phyloP scores from a whole-genome alignment of 2,888 invertebrate species.

The Choristoneura rosaceana region DNA sequence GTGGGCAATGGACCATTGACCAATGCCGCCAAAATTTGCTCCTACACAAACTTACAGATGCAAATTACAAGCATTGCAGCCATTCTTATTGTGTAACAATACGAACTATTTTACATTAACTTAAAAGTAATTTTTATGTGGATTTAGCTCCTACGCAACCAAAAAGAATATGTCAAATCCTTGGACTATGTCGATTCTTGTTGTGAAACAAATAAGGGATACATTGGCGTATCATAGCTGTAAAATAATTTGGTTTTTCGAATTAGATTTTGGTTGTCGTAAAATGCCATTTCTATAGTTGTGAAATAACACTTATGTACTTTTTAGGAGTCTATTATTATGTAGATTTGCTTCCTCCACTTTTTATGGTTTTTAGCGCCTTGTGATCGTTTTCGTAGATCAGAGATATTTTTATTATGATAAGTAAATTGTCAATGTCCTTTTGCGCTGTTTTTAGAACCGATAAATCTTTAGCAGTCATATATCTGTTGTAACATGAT shows the following conservation, averaged over 20 bases:
- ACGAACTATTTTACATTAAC: slow-evolving; percentile 14
- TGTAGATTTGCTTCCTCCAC: slow-evolving; percentile 45
- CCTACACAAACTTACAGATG: slow-evolving; percentile 56
- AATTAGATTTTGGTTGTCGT: slow-evolving; percentile 39
- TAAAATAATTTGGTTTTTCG: slow-evolving; percentile 21
- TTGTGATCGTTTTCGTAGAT: slow-evolving; percentile 26
- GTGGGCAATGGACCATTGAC: slow-evolving; percentile 65
- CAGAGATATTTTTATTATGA: slow-evolving; percentile 16
- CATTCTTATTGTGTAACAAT: slow-evolving; percentile 18
- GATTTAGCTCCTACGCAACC: slow-evolving; percentile 12
- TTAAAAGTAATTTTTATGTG: not conserved
- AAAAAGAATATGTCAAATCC: not conserved
- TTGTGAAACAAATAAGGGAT: not conserved
- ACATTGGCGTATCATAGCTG: not conserved
- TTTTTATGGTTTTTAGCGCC: slow-evolving; percentile 40
- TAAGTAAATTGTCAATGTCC: slow-evolving; percentile 27
- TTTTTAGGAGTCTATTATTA: slow-evolving; percentile 47
- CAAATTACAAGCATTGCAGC: slow-evolving; percentile 1
- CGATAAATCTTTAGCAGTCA: slow-evolving; percentile 16
- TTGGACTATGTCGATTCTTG: slow-evolving; percentile 1
- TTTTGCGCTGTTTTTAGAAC: slow-evolving; percentile 30
- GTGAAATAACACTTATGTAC: slow-evolving; percentile 44
- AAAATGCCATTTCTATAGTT: slow-evolving; percentile 48
- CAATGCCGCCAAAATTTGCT: slow-evolving; percentile 74
- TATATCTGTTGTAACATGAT: slow-evolving; percentile 32